Evolutionary conservation across 2,113 vertebrate genomes (phyloP).

Genomic region (Sinocyclocheilus grahami): DNA sequence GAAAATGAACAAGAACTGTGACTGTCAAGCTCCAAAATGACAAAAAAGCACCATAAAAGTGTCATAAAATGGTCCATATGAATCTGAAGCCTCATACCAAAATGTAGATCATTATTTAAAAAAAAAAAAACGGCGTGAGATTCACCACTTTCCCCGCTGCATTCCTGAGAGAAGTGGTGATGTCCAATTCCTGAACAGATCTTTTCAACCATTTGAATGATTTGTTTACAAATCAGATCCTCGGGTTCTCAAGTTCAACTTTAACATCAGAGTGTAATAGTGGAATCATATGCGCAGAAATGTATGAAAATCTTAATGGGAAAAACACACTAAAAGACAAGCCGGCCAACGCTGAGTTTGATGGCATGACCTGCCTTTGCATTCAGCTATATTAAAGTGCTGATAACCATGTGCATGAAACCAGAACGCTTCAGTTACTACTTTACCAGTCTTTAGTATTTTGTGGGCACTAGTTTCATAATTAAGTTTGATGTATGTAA

Average conservation of each 20-base stretch:
- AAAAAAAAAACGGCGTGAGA: background rate
- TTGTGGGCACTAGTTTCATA: slow-evolving; percentile 9
- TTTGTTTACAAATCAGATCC: background rate
- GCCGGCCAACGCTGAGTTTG: background rate
- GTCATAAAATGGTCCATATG: background rate
- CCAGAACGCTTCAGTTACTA: background rate
- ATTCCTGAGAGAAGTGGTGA: background rate
- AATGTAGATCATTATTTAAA: background rate
- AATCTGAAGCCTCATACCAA: background rate
- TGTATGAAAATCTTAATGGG: background rate
- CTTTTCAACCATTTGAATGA: background rate
- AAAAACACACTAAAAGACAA: slow-evolving; percentile 21
- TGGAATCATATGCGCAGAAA: background rate
- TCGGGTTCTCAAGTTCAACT: background rate
- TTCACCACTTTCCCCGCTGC: background rate
- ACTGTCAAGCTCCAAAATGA: background rate
- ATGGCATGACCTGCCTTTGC: background rate
- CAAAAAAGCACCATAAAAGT: background rate
- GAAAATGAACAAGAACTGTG: background rate
- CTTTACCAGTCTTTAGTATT: background rate
- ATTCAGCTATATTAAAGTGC: background rate
- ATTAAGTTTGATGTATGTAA: background rate
- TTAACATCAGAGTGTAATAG: background rate
- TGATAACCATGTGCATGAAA: background rate
- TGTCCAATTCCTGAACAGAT: background rate